A percentile compares a stretch with the other conserved stretches of the same genome.
phyloP scores from a whole-genome alignment of 2,888 invertebrate genomes.

The Epistrophe grossulariae region DNA sequence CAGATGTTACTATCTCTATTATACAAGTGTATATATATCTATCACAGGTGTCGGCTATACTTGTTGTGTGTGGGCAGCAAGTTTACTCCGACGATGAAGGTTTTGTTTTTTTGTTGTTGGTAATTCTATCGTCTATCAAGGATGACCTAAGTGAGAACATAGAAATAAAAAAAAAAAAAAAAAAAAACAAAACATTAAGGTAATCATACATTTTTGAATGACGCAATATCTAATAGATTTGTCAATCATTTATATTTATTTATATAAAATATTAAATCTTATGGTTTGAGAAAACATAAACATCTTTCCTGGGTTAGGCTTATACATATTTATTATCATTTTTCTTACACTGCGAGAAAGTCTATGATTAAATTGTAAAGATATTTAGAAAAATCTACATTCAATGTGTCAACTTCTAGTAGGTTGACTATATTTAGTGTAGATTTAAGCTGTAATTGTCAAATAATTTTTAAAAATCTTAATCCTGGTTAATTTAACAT shows the following conservation, averaged over 20 bases:
- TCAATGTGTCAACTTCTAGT: background rate
- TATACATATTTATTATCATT: background rate
- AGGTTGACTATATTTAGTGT: too few relatives aligned
- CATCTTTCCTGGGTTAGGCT: background rate
- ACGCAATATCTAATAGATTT: conserved; percentile 6
- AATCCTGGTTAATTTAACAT: too few relatives aligned
- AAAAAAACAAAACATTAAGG: background rate
- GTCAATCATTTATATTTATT: background rate
- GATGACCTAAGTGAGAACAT: conserved; percentile 50
- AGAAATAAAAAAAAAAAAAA: conserved; percentile 7
- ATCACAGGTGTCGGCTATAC: conserved; percentile 45
- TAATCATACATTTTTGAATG: conserved; percentile 10
- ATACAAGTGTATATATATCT: background rate
- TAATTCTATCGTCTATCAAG: conserved; percentile 14
- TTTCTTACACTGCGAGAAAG: background rate
- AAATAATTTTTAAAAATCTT: too few relatives aligned
- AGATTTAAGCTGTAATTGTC: too few relatives aligned
- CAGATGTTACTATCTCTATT: conserved; percentile 25
- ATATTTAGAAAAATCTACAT: background rate
- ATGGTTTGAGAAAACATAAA: background rate
- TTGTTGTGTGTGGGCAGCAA: conserved; percentile 44
- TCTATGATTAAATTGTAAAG: too few relatives aligned
- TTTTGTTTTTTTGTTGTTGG: conserved; percentile 6
- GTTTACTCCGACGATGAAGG: conserved; percentile 45
- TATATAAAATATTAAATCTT: background rate